phyloP scores from a whole-genome alignment of 2,797 vertebrate species.

The Bradypus variegatus region DNA sequence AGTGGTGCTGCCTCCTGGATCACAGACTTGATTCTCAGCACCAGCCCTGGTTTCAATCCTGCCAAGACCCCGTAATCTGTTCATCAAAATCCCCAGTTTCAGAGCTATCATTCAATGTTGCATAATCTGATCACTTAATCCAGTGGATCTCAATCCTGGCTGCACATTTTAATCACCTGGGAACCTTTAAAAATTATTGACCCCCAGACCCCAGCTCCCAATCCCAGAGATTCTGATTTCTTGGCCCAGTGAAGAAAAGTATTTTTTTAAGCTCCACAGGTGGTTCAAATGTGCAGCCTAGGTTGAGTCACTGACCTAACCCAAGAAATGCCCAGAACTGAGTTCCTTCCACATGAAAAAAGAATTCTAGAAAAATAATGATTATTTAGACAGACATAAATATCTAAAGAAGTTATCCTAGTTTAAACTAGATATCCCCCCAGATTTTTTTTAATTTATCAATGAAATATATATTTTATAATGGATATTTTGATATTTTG shows the following conservation, averaged over 20 bases:
- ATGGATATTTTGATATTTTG: background rate
- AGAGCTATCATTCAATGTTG: background rate
- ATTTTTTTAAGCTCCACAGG: background rate
- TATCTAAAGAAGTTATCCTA: background rate
- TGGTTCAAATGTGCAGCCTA: background rate
- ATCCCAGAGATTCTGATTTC: background rate
- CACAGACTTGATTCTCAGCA: background rate
- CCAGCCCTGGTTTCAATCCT: background rate
- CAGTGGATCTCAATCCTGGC: background rate
- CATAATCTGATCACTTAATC: background rate
- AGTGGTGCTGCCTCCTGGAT: background rate
- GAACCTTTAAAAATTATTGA: constrained; percentile 27
- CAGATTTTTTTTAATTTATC: background rate
- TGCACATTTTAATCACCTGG: background rate
- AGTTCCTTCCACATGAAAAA: background rate
- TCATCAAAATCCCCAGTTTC: background rate
- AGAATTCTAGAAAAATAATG: background rate
- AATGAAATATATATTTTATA: constrained; percentile 11
- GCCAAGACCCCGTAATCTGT: background rate
- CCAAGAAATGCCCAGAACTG: background rate
- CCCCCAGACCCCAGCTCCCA: background rate
- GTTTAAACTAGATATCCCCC: constrained; percentile 5
- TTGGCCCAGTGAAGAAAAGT: background rate
- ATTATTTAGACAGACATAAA: background rate
- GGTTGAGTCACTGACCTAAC: background rate